Conservation (phyloP, 2,888 invertebrate species). For the Drosophila mimetica region DNA sequence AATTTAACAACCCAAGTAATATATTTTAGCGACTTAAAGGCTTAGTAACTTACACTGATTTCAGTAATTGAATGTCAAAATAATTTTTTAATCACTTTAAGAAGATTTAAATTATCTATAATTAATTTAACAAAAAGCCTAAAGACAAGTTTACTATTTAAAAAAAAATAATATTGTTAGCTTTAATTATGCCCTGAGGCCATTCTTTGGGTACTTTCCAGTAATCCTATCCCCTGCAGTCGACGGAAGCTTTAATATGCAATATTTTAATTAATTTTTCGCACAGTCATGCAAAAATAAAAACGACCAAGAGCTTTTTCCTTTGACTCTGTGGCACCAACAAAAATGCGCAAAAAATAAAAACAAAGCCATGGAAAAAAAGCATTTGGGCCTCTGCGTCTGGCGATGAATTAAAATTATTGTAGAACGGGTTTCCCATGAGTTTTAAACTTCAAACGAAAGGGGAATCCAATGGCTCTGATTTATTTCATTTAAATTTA, state of each 20-base stretch:
- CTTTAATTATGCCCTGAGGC: slow-evolving; percentile 3
- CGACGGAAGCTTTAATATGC: slow-evolving; percentile 56
- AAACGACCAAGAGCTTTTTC: slow-evolving; percentile 6
- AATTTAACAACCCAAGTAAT: too few relatives aligned
- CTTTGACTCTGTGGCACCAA: slow-evolving; percentile 19
- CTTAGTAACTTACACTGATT: neutral
- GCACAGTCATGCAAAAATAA: slow-evolving; percentile 35
- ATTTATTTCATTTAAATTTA: slow-evolving; percentile 27
- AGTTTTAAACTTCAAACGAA: slow-evolving; percentile 20
- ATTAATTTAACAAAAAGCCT: neutral
- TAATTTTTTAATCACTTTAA: neutral
- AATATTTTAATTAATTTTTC: slow-evolving; percentile 70
- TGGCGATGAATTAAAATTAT: slow-evolving; percentile 66
- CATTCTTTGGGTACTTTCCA: slow-evolving; percentile 6
- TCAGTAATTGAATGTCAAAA: neutral
- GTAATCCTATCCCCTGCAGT: slow-evolving; percentile 4
- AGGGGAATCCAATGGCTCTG: slow-evolving; percentile 6
- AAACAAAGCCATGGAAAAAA: slow-evolving; percentile 7
- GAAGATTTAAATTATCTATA: neutral
- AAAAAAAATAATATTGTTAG: slow-evolving; percentile 1
- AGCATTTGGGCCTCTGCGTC: slow-evolving; percentile 12
- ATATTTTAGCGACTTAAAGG: too few relatives aligned
- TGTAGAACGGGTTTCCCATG: slow-evolving; percentile 31
- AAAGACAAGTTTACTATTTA: neutral
- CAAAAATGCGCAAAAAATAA: slow-evolving; percentile 11